Conservation (phyloP, 2,888 invertebrate species). For the Sphecodes monilicornis region DNA sequence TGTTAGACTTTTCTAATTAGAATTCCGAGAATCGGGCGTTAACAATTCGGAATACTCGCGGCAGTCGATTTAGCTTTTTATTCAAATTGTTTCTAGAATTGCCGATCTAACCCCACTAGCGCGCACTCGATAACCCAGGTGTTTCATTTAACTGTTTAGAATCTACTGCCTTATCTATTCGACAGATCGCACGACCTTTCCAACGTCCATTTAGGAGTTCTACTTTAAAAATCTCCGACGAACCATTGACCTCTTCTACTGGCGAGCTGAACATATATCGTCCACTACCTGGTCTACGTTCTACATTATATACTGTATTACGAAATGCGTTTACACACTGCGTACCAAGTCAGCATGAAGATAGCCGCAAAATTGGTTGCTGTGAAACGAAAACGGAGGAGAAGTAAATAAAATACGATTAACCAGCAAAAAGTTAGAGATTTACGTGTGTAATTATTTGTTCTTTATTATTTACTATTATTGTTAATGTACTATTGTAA, state of each 20-base stretch:
- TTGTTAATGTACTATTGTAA: too few species aligned
- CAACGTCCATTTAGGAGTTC: background rate
- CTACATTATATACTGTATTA: background rate
- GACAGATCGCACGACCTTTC: background rate
- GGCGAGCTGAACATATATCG: too few species aligned
- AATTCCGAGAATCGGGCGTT: background rate
- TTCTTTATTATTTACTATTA: too few species aligned
- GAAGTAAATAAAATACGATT: background rate
- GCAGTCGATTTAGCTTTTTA: background rate
- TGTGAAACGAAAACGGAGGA: background rate
- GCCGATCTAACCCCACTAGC: background rate
- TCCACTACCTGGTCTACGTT: background rate
- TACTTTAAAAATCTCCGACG: background rate
- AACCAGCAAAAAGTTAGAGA: background rate
- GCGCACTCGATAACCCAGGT: background rate
- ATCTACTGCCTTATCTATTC: background rate
- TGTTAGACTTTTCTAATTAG: slow-evolving; percentile 5
- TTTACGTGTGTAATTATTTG: background rate
- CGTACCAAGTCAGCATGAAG: background rate
- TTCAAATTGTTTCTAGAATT: background rate
- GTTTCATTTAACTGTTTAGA: background rate
- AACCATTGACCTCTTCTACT: background rate
- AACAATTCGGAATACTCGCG: background rate
- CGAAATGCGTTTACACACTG: background rate
- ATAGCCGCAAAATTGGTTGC: background rate